Percentiles rank a stretch among this genome's conserved stretches.
phyloP scores from a whole-genome alignment of 2,888 invertebrate genomes.

The Caenorhabditis zanzibari region DNA sequence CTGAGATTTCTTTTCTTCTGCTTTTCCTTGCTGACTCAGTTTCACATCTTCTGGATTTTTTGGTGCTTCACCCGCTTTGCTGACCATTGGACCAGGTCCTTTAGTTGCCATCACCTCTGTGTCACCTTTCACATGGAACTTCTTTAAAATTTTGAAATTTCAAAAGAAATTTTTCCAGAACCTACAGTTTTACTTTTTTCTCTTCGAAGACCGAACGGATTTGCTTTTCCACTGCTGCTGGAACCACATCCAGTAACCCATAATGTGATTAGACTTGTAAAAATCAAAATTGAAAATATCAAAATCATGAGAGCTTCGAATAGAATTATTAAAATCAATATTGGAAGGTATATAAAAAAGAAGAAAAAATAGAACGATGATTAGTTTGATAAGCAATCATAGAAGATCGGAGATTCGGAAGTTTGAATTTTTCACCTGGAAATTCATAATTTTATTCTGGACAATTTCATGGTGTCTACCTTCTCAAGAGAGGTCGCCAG shows the following conservation, averaged over 20 bases:
- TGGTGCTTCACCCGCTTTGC: neutral
- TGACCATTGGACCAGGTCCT: neutral
- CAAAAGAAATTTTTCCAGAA: neutral
- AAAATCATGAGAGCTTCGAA: neutral
- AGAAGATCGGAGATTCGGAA: slow-evolving; percentile 14
- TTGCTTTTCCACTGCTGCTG: neutral
- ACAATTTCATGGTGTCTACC: neutral
- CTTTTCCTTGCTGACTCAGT: neutral
- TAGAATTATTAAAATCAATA: neutral
- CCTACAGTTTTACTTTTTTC: slow-evolving; percentile 9
- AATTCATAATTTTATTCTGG: neutral
- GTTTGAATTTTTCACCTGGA: neutral
- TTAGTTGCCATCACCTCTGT: neutral
- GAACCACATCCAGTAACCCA: neutral
- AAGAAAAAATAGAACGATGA: too few relatives aligned
- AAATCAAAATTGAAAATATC: neutral
- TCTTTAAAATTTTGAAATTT: neutral
- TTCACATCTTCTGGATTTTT: neutral
- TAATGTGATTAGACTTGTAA: slow-evolving; percentile 5
- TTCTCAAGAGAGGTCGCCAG: slow-evolving; percentile 35
- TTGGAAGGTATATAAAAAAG: too few relatives aligned
- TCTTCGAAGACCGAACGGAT: neutral
- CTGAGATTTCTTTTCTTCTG: neutral
- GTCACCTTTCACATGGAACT: slow-evolving; percentile 15
- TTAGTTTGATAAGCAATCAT: neutral